Evolutionary conservation across 2,888 invertebrate species (phyloP), one percentile per base, ranked within the genome.

Genomic region (Stictocephala bisonia): DNA sequence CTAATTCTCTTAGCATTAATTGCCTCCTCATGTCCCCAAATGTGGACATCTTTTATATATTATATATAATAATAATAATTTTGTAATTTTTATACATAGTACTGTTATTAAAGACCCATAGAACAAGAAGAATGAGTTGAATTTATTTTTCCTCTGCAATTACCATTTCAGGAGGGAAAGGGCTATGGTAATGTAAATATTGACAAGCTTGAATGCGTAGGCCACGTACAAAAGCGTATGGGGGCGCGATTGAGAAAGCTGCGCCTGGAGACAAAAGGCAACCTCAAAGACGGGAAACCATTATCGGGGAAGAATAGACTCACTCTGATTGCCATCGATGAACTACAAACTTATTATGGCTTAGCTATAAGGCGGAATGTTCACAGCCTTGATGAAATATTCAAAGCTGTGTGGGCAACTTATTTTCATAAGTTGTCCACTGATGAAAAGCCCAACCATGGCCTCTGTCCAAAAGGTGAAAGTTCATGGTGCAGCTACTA

Each of bases 131-230:
- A n/a, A n/a, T n/a, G n/a, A n/a, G n/a, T n/a, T n/a, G n/a, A n/a
- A n/a, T n/a, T n/a, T n/a, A n/a, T n/a, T n/a, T n/a, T n/a, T n/a
- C n/a, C n/a, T n/a, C n/a, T n/a, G n/a, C n/a, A n/a, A n/a, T n/a
- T n/a, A n/a, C n/a, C n/a, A n/a, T n/a, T n/a, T n/a, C n/a, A n/a
- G n/a, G n/a, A n/a, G n/a, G n/a, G n/a, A n/a, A n/a, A n/a, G n/a
- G n/a, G n/a, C n/a, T n/a, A n/a, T 48, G 75, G 73, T 27, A 22
- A 53, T 7, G 27, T 53, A n/a, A n/a, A 22, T n/a, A 53, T 11
- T 26, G 53, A 20, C 2, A 53, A 53, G 26, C 9, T 20, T 3
- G 24, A 53, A 13, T 53, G 53, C 22, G 26, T 53, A 26, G 53
- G 44, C 7, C 44, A 44, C 15, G 15, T 44, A 6, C 44, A 44